Percentiles rank a stretch among this genome's conserved stretches.
Conservation (phyloP, 2,888 invertebrate species). For the Melikaiella ostensackeni region DNA sequence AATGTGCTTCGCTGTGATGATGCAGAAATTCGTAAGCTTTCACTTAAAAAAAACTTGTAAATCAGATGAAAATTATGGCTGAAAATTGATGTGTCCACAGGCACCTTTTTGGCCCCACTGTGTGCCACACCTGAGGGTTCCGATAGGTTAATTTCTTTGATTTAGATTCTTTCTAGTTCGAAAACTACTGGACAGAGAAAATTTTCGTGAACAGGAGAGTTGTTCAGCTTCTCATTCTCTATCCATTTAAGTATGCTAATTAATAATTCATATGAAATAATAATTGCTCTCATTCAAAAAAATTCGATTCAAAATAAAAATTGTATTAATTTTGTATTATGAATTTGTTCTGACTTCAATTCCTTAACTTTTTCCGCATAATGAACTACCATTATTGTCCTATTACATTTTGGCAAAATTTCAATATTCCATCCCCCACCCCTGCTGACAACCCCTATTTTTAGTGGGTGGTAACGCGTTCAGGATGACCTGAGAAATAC, state of each 20-base stretch:
- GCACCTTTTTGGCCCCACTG: too few relatives aligned
- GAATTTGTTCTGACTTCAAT: not conserved
- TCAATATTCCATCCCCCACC: not conserved
- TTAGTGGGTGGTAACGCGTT: not conserved
- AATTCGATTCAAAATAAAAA: not conserved
- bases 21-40: too few relatives aligned
- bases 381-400: not conserved
- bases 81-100: too few relatives aligned
- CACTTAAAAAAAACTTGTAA: too few relatives aligned
- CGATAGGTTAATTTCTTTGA: too few relatives aligned
- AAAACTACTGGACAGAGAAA: not conserved
- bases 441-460: not conserved
- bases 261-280: not conserved
- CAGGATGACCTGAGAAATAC: conserved; percentile 37
- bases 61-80: too few relatives aligned
- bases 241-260: too few relatives aligned
- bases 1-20: too few relatives aligned
- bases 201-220: not conserved
- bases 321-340: not conserved
- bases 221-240: not conserved
- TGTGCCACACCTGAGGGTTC: not conserved
- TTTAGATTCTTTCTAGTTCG: too few relatives aligned
- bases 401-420: not conserved
- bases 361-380: not conserved
- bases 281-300: not conserved